Conservation (phyloP, 1,140 invertebrate species). For the Venturia canescens region DNA sequence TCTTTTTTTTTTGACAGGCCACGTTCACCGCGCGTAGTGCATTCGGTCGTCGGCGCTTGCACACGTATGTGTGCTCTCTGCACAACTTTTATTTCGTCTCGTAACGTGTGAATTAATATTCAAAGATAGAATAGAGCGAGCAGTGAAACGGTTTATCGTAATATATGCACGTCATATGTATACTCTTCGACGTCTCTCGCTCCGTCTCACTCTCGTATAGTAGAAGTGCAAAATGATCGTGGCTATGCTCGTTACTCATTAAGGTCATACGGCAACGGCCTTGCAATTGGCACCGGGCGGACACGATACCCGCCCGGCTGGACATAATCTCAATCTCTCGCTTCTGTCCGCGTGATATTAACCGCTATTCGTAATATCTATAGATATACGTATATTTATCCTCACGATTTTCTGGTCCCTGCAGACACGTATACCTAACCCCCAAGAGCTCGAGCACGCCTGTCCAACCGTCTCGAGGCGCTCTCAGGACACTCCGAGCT, state of each 20-base stretch:
- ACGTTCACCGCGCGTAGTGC: constrained; percentile 47
- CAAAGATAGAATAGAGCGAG: not conserved
- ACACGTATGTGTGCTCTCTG: not conserved
- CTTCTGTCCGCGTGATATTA: not conserved
- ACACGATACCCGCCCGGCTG: constrained; percentile 14
- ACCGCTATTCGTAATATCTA: not conserved
- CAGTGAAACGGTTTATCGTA: not conserved
- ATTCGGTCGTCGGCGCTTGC: constrained; percentile 19
- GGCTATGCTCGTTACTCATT: constrained; percentile 68
- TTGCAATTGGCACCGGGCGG: constrained; percentile 64
- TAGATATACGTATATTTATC: not conserved
- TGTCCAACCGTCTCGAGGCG: constrained; percentile 3
- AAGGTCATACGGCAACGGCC: constrained; percentile 70
- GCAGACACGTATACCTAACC: not conserved
- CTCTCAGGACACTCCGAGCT: not conserved
- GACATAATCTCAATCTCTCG: constrained; percentile 29
- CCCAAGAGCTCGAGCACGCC: not conserved
- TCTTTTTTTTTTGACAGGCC: constrained; percentile 55
- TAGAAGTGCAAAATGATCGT: constrained; percentile 15
- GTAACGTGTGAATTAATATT: not conserved
- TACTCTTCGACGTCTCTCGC: not conserved
- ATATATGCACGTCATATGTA: not conserved
- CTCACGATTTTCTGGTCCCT: constrained; percentile 50
- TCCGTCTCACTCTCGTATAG: not conserved
- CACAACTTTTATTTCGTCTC: not conserved